Base-by-base conservation (phyloP, 2,113 vertebrate species). In the Columbina picui region DNA sequence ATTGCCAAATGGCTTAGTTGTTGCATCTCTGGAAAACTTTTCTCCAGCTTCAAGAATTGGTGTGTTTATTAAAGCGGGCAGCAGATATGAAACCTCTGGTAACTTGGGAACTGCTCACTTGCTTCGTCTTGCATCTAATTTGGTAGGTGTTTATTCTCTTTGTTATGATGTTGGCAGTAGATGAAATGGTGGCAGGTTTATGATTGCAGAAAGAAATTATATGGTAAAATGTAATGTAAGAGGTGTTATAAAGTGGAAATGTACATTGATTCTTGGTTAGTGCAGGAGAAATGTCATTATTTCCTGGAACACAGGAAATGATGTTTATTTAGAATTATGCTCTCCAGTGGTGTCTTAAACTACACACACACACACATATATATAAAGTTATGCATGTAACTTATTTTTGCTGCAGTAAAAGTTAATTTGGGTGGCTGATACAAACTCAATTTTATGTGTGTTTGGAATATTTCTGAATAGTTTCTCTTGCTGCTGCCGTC, bases 1-100 rank as follows among this genome's bases (percentile, higher is more conserved):
- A 71, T 97, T 99, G 68, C 98, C 99, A 81, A 99, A 98, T 94
- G 99, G 99, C 12, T 97, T 99, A 94, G 97, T 99, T 90, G 98
- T 99, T 34, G 98, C 99, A 2, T 99, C 99, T 57, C 80, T 99
- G 96, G 99, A 99, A 94, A 99, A 99, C 87, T 99, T 99, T 81
- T 99, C 99, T 50, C 99, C 99, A 6, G 75, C 96, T 50, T 99
- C 99, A 79, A 99, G 98, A 97, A 99, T 99, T 50, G 98, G 99
- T 17, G 99, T 99, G 56, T 99, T 99, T 78, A 88, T 99, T 89
- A 99, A 98, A 96, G 98, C 99, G 0, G 99, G 99, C 87, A 99
- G 99, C 94, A 98, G 99, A 80, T 98, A 99, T 82, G 99, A 99
- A 96, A 99, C 98, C 21, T 43, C 89, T 12, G 97, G 93, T 64